Conservation (phyloP, 92 coral and sea anemone genomes). For the Parazoanthus darwini region DNA sequence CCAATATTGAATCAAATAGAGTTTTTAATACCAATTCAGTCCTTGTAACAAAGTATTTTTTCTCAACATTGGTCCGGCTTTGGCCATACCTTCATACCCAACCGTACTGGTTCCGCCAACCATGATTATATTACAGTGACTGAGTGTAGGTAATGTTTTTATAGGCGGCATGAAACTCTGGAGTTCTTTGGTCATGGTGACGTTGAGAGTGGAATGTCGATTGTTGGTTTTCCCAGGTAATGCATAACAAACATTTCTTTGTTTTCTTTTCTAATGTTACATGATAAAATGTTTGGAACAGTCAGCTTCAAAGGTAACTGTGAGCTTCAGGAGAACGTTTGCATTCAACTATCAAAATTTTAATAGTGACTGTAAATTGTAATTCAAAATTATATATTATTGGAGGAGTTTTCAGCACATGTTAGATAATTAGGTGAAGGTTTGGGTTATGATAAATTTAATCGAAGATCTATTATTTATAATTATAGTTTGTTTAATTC, state of each 20-base stretch:
- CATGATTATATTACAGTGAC: too few species aligned
- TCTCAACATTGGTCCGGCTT: too few species aligned
- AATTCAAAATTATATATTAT: too few species aligned
- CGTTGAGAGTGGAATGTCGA: slow-evolving; percentile 79
- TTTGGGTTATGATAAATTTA: too few species aligned
- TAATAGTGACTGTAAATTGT: too few species aligned
- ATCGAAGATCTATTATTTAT: neutral
- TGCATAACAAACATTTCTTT: neutral
- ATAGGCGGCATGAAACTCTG: slow-evolving; percentile 81
- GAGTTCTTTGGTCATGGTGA: slow-evolving; percentile 63
- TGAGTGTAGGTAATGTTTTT: neutral
- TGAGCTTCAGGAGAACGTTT: neutral
- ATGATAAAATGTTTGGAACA: neutral
- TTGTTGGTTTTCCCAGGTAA: slow-evolving; percentile 96
- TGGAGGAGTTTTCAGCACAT: too few species aligned
- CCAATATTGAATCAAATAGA: too few species aligned
- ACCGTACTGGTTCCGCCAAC: too few species aligned
- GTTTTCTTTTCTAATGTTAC: neutral
- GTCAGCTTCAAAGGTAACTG: neutral
- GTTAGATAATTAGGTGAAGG: too few species aligned
- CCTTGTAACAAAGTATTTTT: neutral
- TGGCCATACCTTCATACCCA: too few species aligned
- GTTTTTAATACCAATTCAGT: too few species aligned
- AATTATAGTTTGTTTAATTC: neutral
- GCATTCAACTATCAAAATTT: too few species aligned